phyloP scores from a whole-genome alignment of 2,797 vertebrate species.

The Acanthurus tractus region DNA sequence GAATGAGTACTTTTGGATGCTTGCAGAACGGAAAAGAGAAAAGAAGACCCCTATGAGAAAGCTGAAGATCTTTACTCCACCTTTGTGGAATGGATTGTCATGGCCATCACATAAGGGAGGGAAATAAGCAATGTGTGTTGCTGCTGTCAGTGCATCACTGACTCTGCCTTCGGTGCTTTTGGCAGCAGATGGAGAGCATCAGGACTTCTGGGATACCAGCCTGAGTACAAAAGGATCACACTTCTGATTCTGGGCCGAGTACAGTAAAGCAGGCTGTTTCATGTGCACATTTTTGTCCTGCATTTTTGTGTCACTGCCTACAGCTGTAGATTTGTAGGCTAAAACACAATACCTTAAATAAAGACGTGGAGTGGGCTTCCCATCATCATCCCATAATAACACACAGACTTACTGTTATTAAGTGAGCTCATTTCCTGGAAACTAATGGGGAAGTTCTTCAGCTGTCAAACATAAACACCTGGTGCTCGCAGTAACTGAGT shows the following conservation, averaged over 20 bases:
- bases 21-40: neutral
- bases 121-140: neutral
- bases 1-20: neutral
- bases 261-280: too few relatives aligned
- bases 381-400: neutral
- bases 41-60: too few relatives aligned
- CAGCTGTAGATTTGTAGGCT: neutral
- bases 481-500: neutral
- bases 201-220: too few relatives aligned
- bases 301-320: neutral
- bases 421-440: neutral
- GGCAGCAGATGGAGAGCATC: too few relatives aligned
- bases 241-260: too few relatives aligned
- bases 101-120: neutral
- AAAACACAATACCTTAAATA: neutral
- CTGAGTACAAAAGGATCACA: too few relatives aligned
- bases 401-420: neutral
- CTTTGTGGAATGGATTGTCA: neutral
- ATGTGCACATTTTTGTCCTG: too few relatives aligned
- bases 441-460: neutral
- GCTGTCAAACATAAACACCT: slow-evolving; percentile 5
- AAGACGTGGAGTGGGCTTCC: neutral
- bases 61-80: neutral
- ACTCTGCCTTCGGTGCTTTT: neutral
- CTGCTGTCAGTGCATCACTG: neutral